Evolutionary conservation across 2,113 vertebrate genomes (phyloP), one percentile per base, ranked within the genome.

Genomic region (Semnopithecus entellus): DNA sequence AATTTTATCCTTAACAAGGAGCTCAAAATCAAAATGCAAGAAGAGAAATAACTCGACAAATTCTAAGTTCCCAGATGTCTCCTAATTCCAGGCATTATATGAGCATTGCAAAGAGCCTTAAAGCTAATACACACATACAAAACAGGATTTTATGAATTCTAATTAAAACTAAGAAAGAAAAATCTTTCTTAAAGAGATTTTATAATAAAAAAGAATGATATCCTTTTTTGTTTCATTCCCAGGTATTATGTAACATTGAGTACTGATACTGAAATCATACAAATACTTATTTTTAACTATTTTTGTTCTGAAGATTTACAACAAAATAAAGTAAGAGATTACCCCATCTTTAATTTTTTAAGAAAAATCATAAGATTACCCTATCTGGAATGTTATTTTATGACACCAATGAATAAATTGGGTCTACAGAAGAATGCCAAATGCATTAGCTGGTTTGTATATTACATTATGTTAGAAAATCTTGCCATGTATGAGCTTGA

Each of bases 81-180:
- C 45, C 87, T 90, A 92, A 95, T 89, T 93, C 61, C 27, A 87
- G 52, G 64, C 8, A 87, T 93, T 86, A 64, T 81, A 70, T 50
- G 30, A 98, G 6, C 32, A 76, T 40, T 83, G 40, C 61, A 32
- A 89, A 97, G 52, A 90, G 84, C 40, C 32, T 87, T 88, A 91
- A 85, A 84, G n/a, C 6, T 91, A 97, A 90, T 40, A 83, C n/a
- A 89, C 32, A 90, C n/a, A 94, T 81, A 78, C 66, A 92, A 81
- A 90, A 89, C 66, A 57, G 20, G 59, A 73, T 84, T 92, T 87
- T 75, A 30, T 94, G 23, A 16, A 64, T 95, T 95, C 55, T 91
- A 50, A 87, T 84, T 96, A 87, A n/a, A 97, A 93, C 89, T 87
- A 95, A 89, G 76, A 35, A 90, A 81, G 45, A 82, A 96, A 97